Evolutionary conservation across 2,113 vertebrate genomes (phyloP), one percentile per base, ranked within the genome.

Genomic region (Malurus cyaneus): DNA sequence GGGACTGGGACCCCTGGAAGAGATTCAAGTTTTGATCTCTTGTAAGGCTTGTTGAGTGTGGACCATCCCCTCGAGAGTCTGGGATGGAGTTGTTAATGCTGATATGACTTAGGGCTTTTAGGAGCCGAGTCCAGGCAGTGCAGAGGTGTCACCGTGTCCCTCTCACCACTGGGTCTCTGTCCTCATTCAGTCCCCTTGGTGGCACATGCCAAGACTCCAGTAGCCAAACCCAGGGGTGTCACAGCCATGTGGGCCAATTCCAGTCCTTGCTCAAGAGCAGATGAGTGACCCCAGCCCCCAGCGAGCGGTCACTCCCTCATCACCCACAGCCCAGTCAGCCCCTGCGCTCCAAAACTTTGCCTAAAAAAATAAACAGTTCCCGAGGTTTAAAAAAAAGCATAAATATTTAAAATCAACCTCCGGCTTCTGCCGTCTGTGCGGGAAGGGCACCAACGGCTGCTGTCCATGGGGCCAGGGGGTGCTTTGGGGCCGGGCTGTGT

Each of bases 41-140:
- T 28, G 24, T 89, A 92, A 97, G 97, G 97, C 96, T 95, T 74
- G 74, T 56, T 78, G 82, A 93, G 49, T 36, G n/a, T n/a, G 49
- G 62, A 56, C 73, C 66, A 59, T 85, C 70, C 52, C 18, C 1
- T 18, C 36, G 16, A 66, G 81, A 76, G 31, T 16, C 8, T 66
- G 70, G 80, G 57, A 76, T 44, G 42, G 29, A 41, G n/a, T 6
- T 4, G 61, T 78, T 53, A 39, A 53, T 62, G 61, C 87, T 84
- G 65, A 50, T 12, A 6, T 29, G 52, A 39, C 3, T 60, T 18
- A 16, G 36, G 72, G 1, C 6, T 18, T 46, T 28, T 29, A 32
- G 49, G 41, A 74, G 62, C 34, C 1, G 6, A 65, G 59, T 12
- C 29, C 2, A 0, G 46, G 46, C 20, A 17, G 5, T 15, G 41